Base-by-base conservation (phyloP, 1,140 invertebrate species). In the Trachymyrmex cornetzi region DNA sequence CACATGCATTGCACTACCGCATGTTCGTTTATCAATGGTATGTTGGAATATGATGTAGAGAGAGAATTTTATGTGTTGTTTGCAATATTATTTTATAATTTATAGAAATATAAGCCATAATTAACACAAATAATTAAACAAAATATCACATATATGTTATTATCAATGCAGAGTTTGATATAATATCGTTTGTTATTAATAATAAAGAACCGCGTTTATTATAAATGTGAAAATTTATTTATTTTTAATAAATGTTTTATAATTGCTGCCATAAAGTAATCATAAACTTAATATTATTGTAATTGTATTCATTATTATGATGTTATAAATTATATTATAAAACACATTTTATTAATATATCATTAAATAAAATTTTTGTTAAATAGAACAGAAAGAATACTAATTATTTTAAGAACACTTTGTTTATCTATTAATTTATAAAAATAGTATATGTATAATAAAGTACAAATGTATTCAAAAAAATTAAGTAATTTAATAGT, bases 21-120 rank as follows among this genome's bases (percentile, higher is more conserved):
- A 66, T 19, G 14, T 30, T 63, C 27, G 7, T 74, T 63, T 74
- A 50, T 19, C 44, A 84, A 84, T 84, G 24, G 75, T 74, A 82
- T 27, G 2, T 57, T 24, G 50, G 0, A 71, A 55, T 38, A 44
- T 24, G 2, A 44, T 44, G 22, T 22, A 74, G 3, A 44, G 22
- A 48, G 38, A 44, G 38, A 48, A 84, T 61, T 24, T 50, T 50
- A 48, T n/a, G 5, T n/a, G 38, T 44, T 44, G 38, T 44, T 9
- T 61, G 24, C n/a, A 22, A 61, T 50, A 22, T 48, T 19, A 44
- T 81, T 61, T 59, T 69, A 69, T 69, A 69, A 38, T 66, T n/a
- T 30, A 66, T 34, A 16, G 9, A 44, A 44, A 44, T 24, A 69
- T 72, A 24, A n/a, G 19, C 4, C 14, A 59, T 27, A 27, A 34